Conservation (phyloP, 1,140 invertebrate genomes). For the Pollicipes pollicipes region DNA sequence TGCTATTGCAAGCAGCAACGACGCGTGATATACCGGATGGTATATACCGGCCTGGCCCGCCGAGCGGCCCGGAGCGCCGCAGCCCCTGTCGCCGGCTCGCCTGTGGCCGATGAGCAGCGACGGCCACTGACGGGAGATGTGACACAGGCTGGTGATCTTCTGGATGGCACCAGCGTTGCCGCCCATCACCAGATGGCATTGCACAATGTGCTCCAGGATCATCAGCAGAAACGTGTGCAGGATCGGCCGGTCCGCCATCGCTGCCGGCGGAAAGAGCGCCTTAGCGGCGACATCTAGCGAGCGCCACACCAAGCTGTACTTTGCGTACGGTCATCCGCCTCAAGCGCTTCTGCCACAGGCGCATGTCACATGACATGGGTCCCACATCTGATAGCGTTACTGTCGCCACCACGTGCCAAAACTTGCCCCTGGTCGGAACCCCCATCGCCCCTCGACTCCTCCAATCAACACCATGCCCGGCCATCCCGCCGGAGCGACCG, state of each 20-base stretch:
- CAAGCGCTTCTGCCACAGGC: no score
- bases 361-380: no score
- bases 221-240: constrained; percentile 81
- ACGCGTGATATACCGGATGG: no score
- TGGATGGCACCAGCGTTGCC: constrained; percentile 70
- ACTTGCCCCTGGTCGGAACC: no score
- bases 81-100: not conserved
- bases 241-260: constrained; percentile 66
- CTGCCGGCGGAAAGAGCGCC: constrained; percentile 30
- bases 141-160: constrained; percentile 27
- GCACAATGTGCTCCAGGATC: constrained; percentile 85
- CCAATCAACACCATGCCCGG: no score
- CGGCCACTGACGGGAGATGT: constrained; percentile 15
- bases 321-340: no score
- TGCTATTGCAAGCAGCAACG: no score
- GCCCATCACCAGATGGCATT: constrained; percentile 89
- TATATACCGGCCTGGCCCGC: no score
- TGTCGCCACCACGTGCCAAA: no score
- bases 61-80: no score
- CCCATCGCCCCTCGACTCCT: no score
- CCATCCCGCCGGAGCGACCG: no score
- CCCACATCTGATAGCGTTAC: not conserved
- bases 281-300: not conserved
- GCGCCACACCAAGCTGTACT: not conserved
- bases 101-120: constrained; percentile 13